Evolutionary conservation across 2,113 vertebrate genomes (phyloP), one percentile per base, ranked within the genome.

Genomic region (Falcunculus frontatus): DNA sequence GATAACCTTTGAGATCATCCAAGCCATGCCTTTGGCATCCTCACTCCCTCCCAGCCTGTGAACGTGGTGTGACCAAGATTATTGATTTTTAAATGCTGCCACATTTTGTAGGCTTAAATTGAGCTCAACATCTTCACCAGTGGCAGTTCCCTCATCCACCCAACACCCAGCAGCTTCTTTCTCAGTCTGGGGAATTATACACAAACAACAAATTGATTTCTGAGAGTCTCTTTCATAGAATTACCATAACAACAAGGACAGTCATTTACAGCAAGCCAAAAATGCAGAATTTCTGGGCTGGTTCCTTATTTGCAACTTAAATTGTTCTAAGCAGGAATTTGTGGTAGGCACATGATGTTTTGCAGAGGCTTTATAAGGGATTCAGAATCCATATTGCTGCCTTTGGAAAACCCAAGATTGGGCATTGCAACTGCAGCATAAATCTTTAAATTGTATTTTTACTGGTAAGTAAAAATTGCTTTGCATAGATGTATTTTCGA

Each of bases 241-340:
- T 94, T 95, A 79, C 74, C 90, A 87, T 87, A 96, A 94, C 93
- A 87, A 91, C 90, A 68, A 89, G 65, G 60, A 35, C 42, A 50
- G 56, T 22, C 52, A 30, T 72, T 89, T 62, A 33, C 72, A 84
- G 57, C 6, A 1, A 67, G 89, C 73, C 60, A 84, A 91, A 95
- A 91, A 68, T 75, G 27, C 69, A 46, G 77, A 86, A 68, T 68
- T 68, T 77, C 46, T 77, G 46, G 73, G 73, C 84, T 52, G 53
- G 73, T 27, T 60, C 32, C 63, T 86, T 52, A 77, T 60, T 86
- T 77, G 33, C 1, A 4, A 78, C 77, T 93, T 44, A 55, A 94
- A 95, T 78, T 80, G 68, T 94, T 86, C 80, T 74, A 49, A 65
- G 88, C 52, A 84, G 60, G 87, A 91, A 67, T 84, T 52, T 44